A percentile compares a stretch with the other conserved stretches of the same genome.
Evolutionary conservation across 1,140 invertebrate genomes (phyloP).

Genomic region (Lepidostoma basale): DNA sequence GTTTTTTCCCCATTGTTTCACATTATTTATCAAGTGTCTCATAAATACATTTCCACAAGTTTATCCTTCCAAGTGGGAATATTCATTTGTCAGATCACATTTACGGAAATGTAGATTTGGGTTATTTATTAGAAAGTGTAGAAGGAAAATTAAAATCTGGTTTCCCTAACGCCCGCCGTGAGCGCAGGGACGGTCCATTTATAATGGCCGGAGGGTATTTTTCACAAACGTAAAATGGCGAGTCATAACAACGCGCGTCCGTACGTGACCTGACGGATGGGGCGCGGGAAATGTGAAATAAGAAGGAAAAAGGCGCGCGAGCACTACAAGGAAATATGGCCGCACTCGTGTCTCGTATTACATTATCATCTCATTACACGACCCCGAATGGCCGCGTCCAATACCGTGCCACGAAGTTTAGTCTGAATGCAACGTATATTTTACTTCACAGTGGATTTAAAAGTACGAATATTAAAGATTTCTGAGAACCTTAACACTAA

Average conservation of each 20-base stretch:
- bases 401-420: too few relatives aligned
- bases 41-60: slow-evolving; percentile 21
- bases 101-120: slow-evolving; percentile 10
- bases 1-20: slow-evolving; percentile 17
- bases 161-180: neutral
- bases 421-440: too few relatives aligned
- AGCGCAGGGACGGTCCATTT: slow-evolving; percentile 4
- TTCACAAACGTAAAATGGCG: slow-evolving; percentile 35
- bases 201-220: slow-evolving; percentile 27
- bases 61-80: slow-evolving; percentile 7
- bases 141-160: slow-evolving; percentile 29
- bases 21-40: slow-evolving; percentile 24
- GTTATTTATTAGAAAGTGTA: slow-evolving; percentile 21
- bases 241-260: slow-evolving; percentile 34
- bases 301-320: neutral
- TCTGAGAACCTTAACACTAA: too few relatives aligned
- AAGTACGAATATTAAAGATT: too few relatives aligned
- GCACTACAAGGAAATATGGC: slow-evolving; percentile 20
- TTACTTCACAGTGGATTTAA: too few relatives aligned
- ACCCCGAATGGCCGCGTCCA: neutral
- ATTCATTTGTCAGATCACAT: slow-evolving; percentile 22
- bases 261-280: slow-evolving; percentile 33
- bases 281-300: slow-evolving; percentile 27
- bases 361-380: slow-evolving; percentile 27
- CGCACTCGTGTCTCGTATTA: slow-evolving; percentile 17